Conservation (phyloP, 2,888 invertebrate genomes). For the Acanthacorydalis orientalis region DNA sequence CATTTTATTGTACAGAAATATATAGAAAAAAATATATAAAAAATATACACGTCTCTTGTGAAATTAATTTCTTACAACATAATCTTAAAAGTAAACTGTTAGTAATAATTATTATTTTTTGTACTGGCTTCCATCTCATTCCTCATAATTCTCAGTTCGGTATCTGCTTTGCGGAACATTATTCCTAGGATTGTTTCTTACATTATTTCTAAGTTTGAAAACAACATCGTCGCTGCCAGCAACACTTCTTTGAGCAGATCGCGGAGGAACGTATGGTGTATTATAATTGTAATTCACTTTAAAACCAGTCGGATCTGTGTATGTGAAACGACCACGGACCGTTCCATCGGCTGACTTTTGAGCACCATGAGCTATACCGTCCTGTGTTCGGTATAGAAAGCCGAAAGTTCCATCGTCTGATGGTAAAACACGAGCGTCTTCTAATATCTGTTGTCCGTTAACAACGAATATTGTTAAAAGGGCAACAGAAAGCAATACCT, state of each 20-base stretch:
- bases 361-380: slow-evolving; percentile 25
- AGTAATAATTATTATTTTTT: not conserved
- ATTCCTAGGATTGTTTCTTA: no score
- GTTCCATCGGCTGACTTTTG: slow-evolving; percentile 23
- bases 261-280: slow-evolving; percentile 17
- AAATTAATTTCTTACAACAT: not conserved
- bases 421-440: slow-evolving; percentile 23
- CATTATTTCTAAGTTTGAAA: not conserved
- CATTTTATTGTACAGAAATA: not conserved
- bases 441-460: slow-evolving; percentile 15
- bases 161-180: no score
- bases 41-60: not conserved
- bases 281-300: slow-evolving; percentile 27
- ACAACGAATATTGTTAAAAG: not conserved
- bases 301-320: slow-evolving; percentile 26
- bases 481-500: not conserved
- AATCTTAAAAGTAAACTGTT: not conserved
- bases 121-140: not conserved
- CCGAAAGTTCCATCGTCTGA: slow-evolving; percentile 26
- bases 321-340: slow-evolving; percentile 24
- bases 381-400: slow-evolving; percentile 26
- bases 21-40: not conserved
- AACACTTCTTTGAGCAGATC: not conserved
- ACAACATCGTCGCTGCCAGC: not conserved
- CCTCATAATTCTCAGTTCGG: not conserved